Percentiles rank a stretch among this genome's conserved stretches.
phyloP scores from a whole-genome alignment of 2,797 vertebrate species.

The Falco cherrug region DNA sequence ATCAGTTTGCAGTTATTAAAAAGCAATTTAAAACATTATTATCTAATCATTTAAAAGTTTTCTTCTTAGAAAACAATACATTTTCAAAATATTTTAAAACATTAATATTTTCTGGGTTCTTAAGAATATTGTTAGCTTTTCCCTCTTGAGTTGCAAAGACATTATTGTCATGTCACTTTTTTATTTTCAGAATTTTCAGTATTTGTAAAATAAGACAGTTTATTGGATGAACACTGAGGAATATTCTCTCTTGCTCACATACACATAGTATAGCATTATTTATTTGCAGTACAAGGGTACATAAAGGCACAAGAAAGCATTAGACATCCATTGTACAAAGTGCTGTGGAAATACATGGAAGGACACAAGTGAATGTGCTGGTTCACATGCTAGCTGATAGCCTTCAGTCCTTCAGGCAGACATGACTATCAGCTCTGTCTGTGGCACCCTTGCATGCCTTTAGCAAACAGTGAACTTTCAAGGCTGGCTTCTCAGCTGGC shows the following conservation, averaged over 20 bases:
- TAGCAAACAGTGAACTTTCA: slow-evolving; percentile 42
- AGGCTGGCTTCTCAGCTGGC: slow-evolving; percentile 8
- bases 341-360: not conserved
- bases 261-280: not conserved
- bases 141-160: not conserved
- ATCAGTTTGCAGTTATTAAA: not conserved
- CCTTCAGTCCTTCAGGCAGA: not conserved
- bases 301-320: not conserved
- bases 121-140: not conserved
- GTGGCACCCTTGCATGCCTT: not conserved
- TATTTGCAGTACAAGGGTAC: not conserved
- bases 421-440: not conserved
- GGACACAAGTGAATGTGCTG: not conserved
- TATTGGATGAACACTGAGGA: not conserved
- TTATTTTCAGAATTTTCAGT: not conserved
- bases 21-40: not conserved
- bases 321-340: not conserved
- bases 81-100: not conserved
- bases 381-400: not conserved
- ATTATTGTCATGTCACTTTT: not conserved
- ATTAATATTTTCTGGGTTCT: not conserved
- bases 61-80: not conserved
- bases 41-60: not conserved
- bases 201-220: not conserved
- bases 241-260: not conserved